Percentiles rank a stretch among this genome's conserved stretches.
phyloP scores from a whole-genome alignment of 2,797 vertebrate species.

The Etheostoma nigrum region DNA sequence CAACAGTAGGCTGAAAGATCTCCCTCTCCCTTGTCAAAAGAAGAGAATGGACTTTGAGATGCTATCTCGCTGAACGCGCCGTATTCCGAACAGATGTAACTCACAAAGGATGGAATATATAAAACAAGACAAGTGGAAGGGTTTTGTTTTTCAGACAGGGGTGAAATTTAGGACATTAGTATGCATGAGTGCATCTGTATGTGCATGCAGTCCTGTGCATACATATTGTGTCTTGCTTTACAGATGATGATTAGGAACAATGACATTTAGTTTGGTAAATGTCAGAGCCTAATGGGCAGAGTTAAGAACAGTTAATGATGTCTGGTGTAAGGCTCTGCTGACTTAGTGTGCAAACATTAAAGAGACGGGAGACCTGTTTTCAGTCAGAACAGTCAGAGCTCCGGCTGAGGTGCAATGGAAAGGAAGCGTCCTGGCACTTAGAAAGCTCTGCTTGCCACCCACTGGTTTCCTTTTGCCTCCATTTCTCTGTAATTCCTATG shows the following conservation, averaged over 20 bases:
- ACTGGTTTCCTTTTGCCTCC: slow-evolving; percentile 49
- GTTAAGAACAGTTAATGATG: slow-evolving; percentile 72
- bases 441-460: slow-evolving; percentile 50
- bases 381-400: slow-evolving; percentile 17
- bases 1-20: slow-evolving; percentile 59
- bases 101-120: slow-evolving; percentile 40
- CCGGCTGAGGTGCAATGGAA: slow-evolving; percentile 30
- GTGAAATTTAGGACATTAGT: slow-evolving; percentile 34
- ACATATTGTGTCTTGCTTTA: slow-evolving; percentile 32
- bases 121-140: slow-evolving; percentile 34
- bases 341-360: slow-evolving; percentile 67
- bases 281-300: slow-evolving; percentile 70
- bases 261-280: slow-evolving; percentile 82
- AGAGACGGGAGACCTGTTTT: slow-evolving; percentile 34
- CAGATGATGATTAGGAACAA: slow-evolving; percentile 72
- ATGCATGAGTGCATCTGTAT: slow-evolving; percentile 38
- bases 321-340: slow-evolving; percentile 63
- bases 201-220: slow-evolving; percentile 8
- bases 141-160: slow-evolving; percentile 22
- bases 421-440: slow-evolving; percentile 40
- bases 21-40: slow-evolving; percentile 51
- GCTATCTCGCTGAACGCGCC: slow-evolving; percentile 26
- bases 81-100: slow-evolving; percentile 46
- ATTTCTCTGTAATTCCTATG: slow-evolving; percentile 36
- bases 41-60: slow-evolving; percentile 53